Base-by-base conservation (phyloP, 2,888 invertebrate species). In the Latrodectus elegans region DNA sequence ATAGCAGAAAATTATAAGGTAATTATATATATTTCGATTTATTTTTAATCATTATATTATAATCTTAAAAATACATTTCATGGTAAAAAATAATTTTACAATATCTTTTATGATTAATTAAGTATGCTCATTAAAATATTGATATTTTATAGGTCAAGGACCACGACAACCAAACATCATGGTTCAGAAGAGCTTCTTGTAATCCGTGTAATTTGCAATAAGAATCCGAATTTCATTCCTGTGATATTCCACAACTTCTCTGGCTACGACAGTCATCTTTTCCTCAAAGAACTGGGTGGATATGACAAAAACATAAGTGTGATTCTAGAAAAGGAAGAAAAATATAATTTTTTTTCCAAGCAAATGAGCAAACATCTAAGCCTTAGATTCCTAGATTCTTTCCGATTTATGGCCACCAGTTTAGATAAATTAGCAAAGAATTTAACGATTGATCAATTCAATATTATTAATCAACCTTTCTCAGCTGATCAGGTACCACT, bases 321-420 rank as follows among this genome's bases (percentile, higher is more conserved):
- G 11, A 73, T 73, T 1, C 53, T 53, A 1, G 17, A 53, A 8
- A 73, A n/a, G 10, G 22, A 15, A 26, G 73, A 73, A 14, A 73
- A 53, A 52, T 73, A n/a, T 73, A 73, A 53, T n/a, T 73, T 53
- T 15, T 52, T 73, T 14, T 73, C n/a, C 12, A 22, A 22, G 53
- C 51, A 53, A 72, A 12, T 49, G 14, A 38, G 11, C 26, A 26
- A 8, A 49, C 12, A 6, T 12, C 51, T 3, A 22, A 72, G 15
- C 51, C 51, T 51, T 72, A 8, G 55, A 55, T 55, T 55, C n/a
- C n/a, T 60, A 60, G 60, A 60, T n/a, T 60, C 60, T 15, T 60
- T 60, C 60, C 2, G 60, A 15, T 6, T 60, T n/a, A 4, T n/a
- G 60, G 60, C 60, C 60, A 60, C 4, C n/a, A 60, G 60, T 3